Percentiles rank a stretch among this genome's conserved stretches.
Evolutionary conservation across 1,140 invertebrate genomes (phyloP).

Genomic region (Portunus trituberculatus): DNA sequence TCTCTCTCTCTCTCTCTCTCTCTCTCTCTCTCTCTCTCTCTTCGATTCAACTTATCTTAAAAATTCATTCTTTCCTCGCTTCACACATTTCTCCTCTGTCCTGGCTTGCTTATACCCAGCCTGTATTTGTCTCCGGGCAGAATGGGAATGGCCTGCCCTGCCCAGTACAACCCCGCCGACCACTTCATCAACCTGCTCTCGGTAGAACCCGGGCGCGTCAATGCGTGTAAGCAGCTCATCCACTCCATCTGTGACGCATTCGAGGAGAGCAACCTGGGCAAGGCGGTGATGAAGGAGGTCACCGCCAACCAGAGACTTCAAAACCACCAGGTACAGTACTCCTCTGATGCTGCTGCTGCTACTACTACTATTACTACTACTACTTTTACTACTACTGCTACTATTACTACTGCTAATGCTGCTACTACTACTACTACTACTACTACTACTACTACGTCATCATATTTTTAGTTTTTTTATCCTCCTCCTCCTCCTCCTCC

Average conservation of each 20-base stretch:
- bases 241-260: slow-evolving; percentile 90
- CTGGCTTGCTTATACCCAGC: too few relatives aligned
- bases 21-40: too few relatives aligned
- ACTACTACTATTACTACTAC: neutral
- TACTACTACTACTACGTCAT: too few relatives aligned
- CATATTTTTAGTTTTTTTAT: too few relatives aligned
- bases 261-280: slow-evolving; percentile 72
- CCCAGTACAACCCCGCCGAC: slow-evolving; percentile 97
- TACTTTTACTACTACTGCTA: too few relatives aligned
- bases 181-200: slow-evolving; percentile 96
- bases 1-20: too few relatives aligned
- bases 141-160: slow-evolving; percentile 81
- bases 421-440: neutral
- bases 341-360: too few relatives aligned
- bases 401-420: neutral
- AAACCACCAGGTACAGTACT: too few relatives aligned
- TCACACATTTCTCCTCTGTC: too few relatives aligned
- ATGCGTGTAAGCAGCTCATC: slow-evolving; percentile 82
- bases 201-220: slow-evolving; percentile 90
- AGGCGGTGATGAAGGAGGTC: slow-evolving; percentile 61
- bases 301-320: neutral
- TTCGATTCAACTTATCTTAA: too few relatives aligned
- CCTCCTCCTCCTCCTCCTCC: too few relatives aligned
- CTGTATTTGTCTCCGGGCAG: slow-evolving; percentile 76
- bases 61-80: too few relatives aligned